Conservation (phyloP, 2,113 vertebrate species). For the Mirounga angustirostris region DNA sequence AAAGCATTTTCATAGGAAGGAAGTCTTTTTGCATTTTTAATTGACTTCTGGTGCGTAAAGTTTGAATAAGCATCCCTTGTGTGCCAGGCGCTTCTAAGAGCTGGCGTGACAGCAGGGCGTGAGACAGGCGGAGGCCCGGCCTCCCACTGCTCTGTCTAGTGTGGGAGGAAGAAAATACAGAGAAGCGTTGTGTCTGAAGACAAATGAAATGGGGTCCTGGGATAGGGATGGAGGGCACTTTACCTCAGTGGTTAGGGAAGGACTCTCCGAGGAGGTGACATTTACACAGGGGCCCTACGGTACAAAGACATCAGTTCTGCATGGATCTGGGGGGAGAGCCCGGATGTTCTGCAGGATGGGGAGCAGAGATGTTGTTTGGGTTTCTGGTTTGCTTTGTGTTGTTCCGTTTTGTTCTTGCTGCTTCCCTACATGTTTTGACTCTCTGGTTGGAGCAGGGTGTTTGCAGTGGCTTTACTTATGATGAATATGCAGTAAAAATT, state of each 20-base stretch:
- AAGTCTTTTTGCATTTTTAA: background rate
- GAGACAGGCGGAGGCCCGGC: background rate
- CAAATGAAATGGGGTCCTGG: too few relatives aligned
- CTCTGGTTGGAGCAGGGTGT: background rate
- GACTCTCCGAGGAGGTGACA: background rate
- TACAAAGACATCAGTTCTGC: too few relatives aligned
- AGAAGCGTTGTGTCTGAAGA: background rate
- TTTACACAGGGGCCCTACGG: fast-evolving
- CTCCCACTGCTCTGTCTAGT: background rate
- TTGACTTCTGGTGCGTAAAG: background rate
- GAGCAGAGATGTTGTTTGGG: background rate
- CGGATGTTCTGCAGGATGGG: background rate
- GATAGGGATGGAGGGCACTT: background rate
- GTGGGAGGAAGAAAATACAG: too few relatives aligned
- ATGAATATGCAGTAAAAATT: background rate
- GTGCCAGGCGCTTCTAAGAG: background rate
- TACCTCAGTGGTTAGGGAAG: background rate
- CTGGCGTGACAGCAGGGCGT: background rate
- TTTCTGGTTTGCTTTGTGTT: background rate
- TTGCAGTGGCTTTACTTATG: background rate
- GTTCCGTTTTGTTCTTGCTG: background rate
- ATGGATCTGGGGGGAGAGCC: too few relatives aligned
- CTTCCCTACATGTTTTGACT: background rate
- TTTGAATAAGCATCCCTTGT: background rate
- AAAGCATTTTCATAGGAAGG: background rate